Evolutionary conservation across 1,140 invertebrate genomes (phyloP), one percentile per base, ranked within the genome.

Genomic region (Drosophila serrata): DNA sequence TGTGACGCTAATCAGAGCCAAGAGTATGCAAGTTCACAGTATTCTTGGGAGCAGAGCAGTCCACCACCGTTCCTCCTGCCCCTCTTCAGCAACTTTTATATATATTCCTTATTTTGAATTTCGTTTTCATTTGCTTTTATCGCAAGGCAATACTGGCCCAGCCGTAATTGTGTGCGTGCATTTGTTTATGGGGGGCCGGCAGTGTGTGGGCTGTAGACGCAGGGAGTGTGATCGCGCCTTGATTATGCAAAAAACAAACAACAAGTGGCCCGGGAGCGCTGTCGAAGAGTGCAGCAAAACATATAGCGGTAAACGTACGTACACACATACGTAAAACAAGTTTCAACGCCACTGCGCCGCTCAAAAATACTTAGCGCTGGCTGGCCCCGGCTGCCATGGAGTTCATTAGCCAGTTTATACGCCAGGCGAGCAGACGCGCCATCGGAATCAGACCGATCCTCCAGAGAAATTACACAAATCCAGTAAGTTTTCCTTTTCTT

Each of bases 111-210:
- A 68, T 68, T 85, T 86, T 59, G 53, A 86, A 86, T 69, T 85
- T 86, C 45, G 67, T 58, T 81, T 85, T 81, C 82, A 86, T 81
- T 85, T 59, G 45, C 55, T 77, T 85, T 85, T 85, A 85, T 85
- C 59, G 79, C 64, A 56, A 46, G 60, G 58, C 57, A 57, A 46
- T 57, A 58, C 43, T 45, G 39, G 61, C 55, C 19, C 37, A 22
- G 7, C 3, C n/a, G 2, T 11, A 22, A 22, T 17, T 49, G 29
- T 61, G 46, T 40, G n/a, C 45, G 60, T 77, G 67, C 39, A 31
- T 63, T 78, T 86, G 68, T 78, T 82, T 78, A 53, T 68, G 43
- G 37, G 42, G 55, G 61, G 42, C 1, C 55, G 56, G 42, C 48
- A 7, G 13, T 46, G 51, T 67, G 37, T 58, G 61, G 55, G 49